Base-by-base conservation (phyloP, 1,140 invertebrate species). In the Maconellicoccus hirsutus region DNA sequence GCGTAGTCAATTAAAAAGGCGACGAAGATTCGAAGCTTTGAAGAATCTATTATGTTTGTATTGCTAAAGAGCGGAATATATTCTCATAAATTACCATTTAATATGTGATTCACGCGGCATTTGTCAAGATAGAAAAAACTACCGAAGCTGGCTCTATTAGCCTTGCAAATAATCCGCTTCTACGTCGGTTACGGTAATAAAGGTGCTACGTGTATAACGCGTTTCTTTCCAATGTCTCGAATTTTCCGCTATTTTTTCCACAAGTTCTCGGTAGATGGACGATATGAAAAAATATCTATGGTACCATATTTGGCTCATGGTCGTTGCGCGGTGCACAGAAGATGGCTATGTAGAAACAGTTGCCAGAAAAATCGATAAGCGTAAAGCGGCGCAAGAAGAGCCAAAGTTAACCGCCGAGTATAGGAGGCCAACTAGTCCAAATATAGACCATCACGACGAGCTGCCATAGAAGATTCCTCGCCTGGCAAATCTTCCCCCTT, bases 321-420 rank as follows among this genome's bases (percentile, higher is more conserved):
- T 52, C 42, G 42, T 16, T 14, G 42, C 42, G 4, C 29, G 4
- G 12, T 12, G 12, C 29, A 33, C 29, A 33, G 29, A 26, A 2
- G 3, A 22, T 23, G 3, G 10, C 10, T 22, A 23, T 19, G 25
- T 22, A 66, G 10, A 22, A 25, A 66, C 19, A 12, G 61, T 23
- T 66, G 61, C 61, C 61, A 66, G 61, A 66, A 66, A 33, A 66
- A 66, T 66, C 61, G 61, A 66, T 66, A 66, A 3, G 14, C 1
- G 3, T 8, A 66, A 66, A 16, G 21, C 7, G 2, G 19, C 10
- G 25, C 19, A 19, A 23, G 25, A 26, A 66, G 61, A 66, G 61
- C 61, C 61, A 66, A 66, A 66, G 61, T 66, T 66, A 66, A 66
- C 25, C 61, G 16, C 61, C 3, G 61, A 19, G 61, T 66, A 66